phyloP scores from a whole-genome alignment of 1,140 invertebrate genomes.

The Idris sp. region DNA sequence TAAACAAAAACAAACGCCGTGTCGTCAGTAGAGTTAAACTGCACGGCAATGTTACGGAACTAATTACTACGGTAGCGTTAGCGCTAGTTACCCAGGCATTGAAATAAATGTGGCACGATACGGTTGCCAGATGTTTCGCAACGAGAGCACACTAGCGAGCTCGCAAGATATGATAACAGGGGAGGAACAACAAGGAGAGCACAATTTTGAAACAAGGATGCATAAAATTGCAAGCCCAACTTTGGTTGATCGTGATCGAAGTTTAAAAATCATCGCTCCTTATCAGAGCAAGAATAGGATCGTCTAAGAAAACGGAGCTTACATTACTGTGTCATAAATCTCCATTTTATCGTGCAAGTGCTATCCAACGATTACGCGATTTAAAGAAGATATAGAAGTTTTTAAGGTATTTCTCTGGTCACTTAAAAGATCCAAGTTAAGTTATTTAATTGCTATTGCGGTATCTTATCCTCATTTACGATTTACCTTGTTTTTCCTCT shows the following conservation, averaged over 20 bases:
- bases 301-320: slow-evolving; percentile 15
- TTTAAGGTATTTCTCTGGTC: background rate
- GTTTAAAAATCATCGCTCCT: slow-evolving; percentile 8
- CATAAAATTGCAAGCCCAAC: slow-evolving; percentile 15
- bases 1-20: slow-evolving; percentile 30
- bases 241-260: slow-evolving; percentile 22
- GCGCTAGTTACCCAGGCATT: slow-evolving; percentile 43
- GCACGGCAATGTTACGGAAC: slow-evolving; percentile 9
- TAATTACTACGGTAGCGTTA: slow-evolving; percentile 28
- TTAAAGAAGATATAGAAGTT: background rate
- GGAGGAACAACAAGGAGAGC: background rate
- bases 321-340: slow-evolving; percentile 34
- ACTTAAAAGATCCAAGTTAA: background rate
- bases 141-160: slow-evolving; percentile 39
- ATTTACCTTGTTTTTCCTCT: too few species aligned
- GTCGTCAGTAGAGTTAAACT: slow-evolving; percentile 16
- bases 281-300: slow-evolving; percentile 30
- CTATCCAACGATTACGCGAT: slow-evolving; percentile 7
- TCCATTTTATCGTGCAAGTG: slow-evolving; percentile 16
- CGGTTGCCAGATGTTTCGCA: slow-evolving; percentile 53
- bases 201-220: too few species aligned
- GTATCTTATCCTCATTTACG: slow-evolving; percentile 3
- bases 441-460: slow-evolving; percentile 2
- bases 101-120: slow-evolving; percentile 54
- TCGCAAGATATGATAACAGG: slow-evolving; percentile 35